Conservation (phyloP, 1,140 invertebrate species). For the Drosophila ambigua region DNA sequence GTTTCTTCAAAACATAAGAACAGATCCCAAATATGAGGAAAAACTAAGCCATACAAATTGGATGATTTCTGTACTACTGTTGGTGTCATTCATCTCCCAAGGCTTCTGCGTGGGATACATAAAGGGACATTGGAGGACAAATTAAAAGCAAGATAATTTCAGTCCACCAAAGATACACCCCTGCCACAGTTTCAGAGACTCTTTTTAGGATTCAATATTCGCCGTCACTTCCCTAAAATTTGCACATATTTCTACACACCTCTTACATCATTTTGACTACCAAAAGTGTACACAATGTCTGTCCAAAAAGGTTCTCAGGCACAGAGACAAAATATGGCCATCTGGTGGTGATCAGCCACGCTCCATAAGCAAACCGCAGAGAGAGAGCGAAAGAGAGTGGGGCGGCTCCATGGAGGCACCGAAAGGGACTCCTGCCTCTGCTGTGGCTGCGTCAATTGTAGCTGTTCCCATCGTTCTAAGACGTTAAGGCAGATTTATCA, state of each 20-base stretch:
- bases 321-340: conserved; percentile 26
- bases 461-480: conserved; percentile 53
- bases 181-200: too few species aligned
- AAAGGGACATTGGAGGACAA: too few species aligned
- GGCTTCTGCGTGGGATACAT: too few species aligned
- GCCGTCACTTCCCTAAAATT: too few species aligned
- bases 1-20: too few species aligned
- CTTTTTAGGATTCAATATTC: too few species aligned
- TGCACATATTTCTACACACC: neutral
- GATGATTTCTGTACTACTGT: too few species aligned
- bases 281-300: neutral
- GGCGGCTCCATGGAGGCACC: neutral
- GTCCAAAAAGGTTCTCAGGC: conserved; percentile 21
- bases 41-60: too few species aligned
- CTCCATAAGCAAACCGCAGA: conserved; percentile 44
- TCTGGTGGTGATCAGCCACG: conserved; percentile 45
- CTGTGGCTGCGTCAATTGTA: conserved; percentile 21
- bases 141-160: too few species aligned
- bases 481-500: conserved; percentile 73
- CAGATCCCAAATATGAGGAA: too few species aligned
- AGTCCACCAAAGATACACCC: too few species aligned
- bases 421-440: conserved; percentile 3
- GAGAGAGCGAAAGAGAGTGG: neutral
- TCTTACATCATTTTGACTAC: neutral
- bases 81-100: too few species aligned